These are phyloP conservation scores for Vespertilio murinus DNA, from an alignment of 2,797 vertebrate genomes.

Conservation along the genomic window DNA sequence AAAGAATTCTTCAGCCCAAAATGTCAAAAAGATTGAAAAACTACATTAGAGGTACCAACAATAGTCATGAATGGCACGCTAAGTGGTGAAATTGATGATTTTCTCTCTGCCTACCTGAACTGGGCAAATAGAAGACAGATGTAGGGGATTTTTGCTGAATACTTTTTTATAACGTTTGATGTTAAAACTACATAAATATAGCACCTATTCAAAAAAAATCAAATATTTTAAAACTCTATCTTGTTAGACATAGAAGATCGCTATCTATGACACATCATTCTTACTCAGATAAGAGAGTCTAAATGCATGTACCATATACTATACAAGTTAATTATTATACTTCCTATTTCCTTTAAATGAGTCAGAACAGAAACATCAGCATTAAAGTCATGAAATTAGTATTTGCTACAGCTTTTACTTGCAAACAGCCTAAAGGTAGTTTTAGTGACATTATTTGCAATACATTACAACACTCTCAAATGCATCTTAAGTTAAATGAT, in stretches of 20 bases:
- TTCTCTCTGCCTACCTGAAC: background rate
- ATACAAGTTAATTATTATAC: background rate
- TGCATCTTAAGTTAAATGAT: background rate
- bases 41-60: background rate
- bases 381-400: background rate
- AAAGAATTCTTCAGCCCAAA: background rate
- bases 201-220: background rate
- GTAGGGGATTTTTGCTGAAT: background rate
- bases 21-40: background rate
- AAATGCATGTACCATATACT: background rate
- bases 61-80: background rate
- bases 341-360: background rate
- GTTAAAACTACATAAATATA: background rate
- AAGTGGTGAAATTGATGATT: background rate
- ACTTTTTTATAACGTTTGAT: background rate
- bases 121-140: background rate
- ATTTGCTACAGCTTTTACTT: background rate
- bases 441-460: background rate
- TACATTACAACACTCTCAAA: background rate
- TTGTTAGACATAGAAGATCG: background rate
- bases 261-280: background rate
- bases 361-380: background rate
- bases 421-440: background rate
- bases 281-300: background rate
- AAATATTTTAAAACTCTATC: background rate